Percentiles rank a stretch among this genome's conserved stretches.
phyloP scores from a whole-genome alignment of 2,113 vertebrate species.

The Rostratula benghalensis region DNA sequence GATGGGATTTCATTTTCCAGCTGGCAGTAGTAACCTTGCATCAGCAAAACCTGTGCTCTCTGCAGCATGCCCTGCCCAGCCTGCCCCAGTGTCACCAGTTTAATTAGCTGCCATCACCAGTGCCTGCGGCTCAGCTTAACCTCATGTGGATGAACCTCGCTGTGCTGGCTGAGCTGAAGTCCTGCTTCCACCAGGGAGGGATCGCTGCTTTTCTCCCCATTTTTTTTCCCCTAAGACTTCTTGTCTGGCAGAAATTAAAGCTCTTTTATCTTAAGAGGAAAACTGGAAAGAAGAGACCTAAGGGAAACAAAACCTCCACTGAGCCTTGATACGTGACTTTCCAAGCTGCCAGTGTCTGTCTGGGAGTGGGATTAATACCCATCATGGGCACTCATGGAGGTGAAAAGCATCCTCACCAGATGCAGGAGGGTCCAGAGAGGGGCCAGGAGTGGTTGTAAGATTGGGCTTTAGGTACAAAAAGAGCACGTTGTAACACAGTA shows the following conservation, averaged over 20 bases:
- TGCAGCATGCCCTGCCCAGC: background rate
- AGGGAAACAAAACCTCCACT: background rate
- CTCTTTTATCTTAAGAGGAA: background rate
- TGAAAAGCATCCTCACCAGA: background rate
- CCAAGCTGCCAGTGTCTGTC: background rate
- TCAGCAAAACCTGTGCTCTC: background rate
- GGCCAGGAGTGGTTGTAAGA: background rate
- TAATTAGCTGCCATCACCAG: background rate
- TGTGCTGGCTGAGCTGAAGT: background rate
- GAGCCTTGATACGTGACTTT: background rate
- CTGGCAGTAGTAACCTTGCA: background rate
- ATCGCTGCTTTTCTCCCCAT: background rate
- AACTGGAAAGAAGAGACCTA: background rate
- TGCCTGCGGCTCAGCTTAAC: background rate
- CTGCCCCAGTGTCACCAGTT: background rate
- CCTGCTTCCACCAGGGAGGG: background rate
- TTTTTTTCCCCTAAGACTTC: background rate
- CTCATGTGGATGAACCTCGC: background rate
- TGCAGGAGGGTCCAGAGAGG: background rate
- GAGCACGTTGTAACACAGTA: background rate
- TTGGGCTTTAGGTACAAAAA: background rate
- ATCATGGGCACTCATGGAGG: background rate
- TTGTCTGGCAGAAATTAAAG: background rate
- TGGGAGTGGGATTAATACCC: background rate
- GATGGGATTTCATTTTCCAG: slow-evolving; percentile 11